phyloP scores from a whole-genome alignment of 2,888 invertebrate genomes.

The Brenthis hecate region DNA sequence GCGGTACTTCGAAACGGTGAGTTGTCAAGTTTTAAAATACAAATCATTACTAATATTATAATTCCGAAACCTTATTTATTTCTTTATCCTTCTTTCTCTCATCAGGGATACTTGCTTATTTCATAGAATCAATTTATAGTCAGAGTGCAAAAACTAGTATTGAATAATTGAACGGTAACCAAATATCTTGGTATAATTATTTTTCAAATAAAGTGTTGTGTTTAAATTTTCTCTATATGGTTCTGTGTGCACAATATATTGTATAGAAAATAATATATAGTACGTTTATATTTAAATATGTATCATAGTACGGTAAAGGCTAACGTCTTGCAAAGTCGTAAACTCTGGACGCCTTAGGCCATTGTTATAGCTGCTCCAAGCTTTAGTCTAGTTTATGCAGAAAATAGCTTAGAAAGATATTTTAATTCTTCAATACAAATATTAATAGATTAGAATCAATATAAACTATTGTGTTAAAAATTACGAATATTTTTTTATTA shows the following conservation, averaged over 20 bases:
- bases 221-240: too few relatives aligned
- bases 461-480: too few relatives aligned
- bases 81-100: too few relatives aligned
- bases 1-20: slow-evolving; percentile 86
- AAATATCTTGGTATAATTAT: too few relatives aligned
- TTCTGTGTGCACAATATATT: too few relatives aligned
- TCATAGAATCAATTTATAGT: too few relatives aligned
- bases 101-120: too few relatives aligned
- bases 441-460: not conserved
- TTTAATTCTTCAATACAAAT: not conserved
- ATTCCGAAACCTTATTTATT: too few relatives aligned
- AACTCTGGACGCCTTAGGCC: slow-evolving; percentile 14
- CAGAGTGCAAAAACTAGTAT: too few relatives aligned
- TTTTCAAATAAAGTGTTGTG: too few relatives aligned
- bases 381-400: slow-evolving; percentile 9
- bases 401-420: not conserved
- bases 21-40: slow-evolving; percentile 35
- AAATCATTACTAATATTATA: not conserved
- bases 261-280: not conserved
- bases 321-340: slow-evolving; percentile 4
- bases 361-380: slow-evolving; percentile 4
- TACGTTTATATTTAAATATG: slow-evolving; percentile 3
- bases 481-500: too few relatives aligned
- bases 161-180: too few relatives aligned
- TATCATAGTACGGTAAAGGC: not conserved